Base-by-base conservation (phyloP, 2,888 invertebrate species). In the Brenthis ino region DNA sequence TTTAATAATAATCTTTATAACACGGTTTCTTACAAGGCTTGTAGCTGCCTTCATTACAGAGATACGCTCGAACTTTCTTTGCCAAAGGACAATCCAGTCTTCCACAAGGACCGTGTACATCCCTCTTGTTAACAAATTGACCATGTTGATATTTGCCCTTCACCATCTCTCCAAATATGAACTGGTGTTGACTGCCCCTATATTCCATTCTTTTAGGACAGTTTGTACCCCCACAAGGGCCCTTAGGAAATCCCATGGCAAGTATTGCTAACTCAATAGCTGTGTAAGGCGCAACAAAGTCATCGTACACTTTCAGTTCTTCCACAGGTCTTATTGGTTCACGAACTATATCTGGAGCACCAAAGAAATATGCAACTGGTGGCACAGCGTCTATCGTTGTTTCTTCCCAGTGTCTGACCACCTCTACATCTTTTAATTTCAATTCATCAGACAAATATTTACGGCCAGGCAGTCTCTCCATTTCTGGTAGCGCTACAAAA, bases 221-320 rank as follows among this genome's bases (percentile, higher is more conserved):
- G 61, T 93, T 93, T 0, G 90, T 91, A n/a, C 93, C 93, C 66
- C 91, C 92, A 75, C 93, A 93, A 3, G 92, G 92, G 0, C 93
- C 93, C 77, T 91, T 93, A 1, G 93, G 93, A 67, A 93, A 93
- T 56, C 93, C 93, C 93, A 93, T 93, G 0, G 93, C 79, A n/a
- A 93, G 79, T 66, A 93, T 93, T 0, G 87, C 85, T 6, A 93
- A 76, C 73, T 93, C 93, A 65, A 88, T 89, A 1, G 74, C 57
- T 37, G 91, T 89, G 69, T 82, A 93, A 2, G 93, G 92, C 60
- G 92, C 91, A 1, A 86, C 85, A 72, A 81, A 93, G 0, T 91
- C 91, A 71, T 93, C 91, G 68, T 83, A 91, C 0, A 85, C 57
- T 28, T 75, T 80, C 0, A 79, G 79, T 58, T 88, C 88, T 68